Conservation (phyloP, 2,888 invertebrate species). For the Parthenolecanium corni region DNA sequence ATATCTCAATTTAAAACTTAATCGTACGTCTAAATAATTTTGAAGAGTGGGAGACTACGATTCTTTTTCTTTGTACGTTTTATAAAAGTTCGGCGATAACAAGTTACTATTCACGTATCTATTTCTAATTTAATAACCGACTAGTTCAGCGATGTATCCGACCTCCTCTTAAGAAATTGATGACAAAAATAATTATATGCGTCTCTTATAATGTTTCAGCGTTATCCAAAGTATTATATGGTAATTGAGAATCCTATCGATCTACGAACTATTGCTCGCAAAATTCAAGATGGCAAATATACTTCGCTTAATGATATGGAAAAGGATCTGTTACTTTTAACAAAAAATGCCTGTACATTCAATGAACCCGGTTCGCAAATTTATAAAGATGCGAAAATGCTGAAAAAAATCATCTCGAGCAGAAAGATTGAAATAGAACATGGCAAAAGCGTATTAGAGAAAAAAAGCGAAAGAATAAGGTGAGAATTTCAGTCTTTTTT, state of each 20-base stretch:
- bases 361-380: constrained; percentile 95
- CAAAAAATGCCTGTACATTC: constrained; percentile 86
- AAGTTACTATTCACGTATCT: too few species aligned
- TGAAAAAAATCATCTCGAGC: constrained; percentile 63
- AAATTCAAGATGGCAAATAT: constrained; percentile 78
- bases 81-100: too few species aligned
- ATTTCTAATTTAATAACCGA: too few species aligned
- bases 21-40: too few species aligned
- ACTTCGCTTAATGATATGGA: constrained; percentile 71
- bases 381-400: constrained; percentile 82
- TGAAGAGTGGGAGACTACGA: too few species aligned
- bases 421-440: constrained; percentile 62
- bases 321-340: constrained; percentile 78
- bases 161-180: too few species aligned
- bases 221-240: constrained; percentile 91
- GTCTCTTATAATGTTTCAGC: constrained; percentile 40
- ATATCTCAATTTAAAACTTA: too few species aligned
- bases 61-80: too few species aligned
- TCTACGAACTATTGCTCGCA: constrained; percentile 79
- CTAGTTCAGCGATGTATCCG: too few species aligned
- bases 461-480: constrained; percentile 58
- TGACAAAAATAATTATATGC: too few species aligned
- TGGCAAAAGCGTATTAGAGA: constrained; percentile 48
- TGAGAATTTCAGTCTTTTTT: constrained; percentile 34
- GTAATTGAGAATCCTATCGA: constrained; percentile 91